Evolutionary conservation across 1,140 invertebrate species (phyloP).

Genomic region (Drosophila mauritiana): DNA sequence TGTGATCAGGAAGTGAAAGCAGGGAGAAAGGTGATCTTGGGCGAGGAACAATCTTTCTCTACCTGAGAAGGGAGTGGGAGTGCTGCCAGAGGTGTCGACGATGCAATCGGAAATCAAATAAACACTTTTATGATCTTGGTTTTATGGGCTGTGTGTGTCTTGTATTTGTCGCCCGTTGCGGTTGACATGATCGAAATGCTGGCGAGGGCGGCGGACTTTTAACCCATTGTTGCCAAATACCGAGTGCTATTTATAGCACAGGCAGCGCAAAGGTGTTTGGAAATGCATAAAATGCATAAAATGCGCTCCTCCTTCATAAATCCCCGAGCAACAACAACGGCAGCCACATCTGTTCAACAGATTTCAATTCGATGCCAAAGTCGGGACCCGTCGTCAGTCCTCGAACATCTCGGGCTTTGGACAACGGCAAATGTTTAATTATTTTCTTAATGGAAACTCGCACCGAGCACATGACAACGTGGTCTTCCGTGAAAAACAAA

Average conservation of each 20-base stretch:
- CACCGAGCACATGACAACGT: conserved; percentile 71
- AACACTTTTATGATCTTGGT: conserved; percentile 70
- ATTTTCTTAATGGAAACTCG: conserved; percentile 81
- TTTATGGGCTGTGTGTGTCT: conserved; percentile 32
- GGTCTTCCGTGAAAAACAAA: conserved; percentile 73
- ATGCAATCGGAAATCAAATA: conserved; percentile 70
- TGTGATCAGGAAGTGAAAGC: conserved; percentile 55
- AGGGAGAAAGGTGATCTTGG: conserved; percentile 20
- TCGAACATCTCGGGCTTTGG: conserved; percentile 16
- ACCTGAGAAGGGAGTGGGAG: conserved; percentile 51
- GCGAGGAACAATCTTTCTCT: conserved; percentile 40
- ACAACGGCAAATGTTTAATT: conserved; percentile 77
- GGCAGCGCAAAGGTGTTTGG: conserved; percentile 64
- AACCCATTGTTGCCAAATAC: conserved; percentile 51
- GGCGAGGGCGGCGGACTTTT: conserved; percentile 8
- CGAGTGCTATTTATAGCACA: conserved; percentile 21
- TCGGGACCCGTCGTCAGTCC: conserved; percentile 27
- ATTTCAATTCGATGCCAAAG: conserved; percentile 64
- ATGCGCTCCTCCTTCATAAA: conserved; percentile 53
- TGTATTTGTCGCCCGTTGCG: conserved; percentile 41
- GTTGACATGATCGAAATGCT: conserved; percentile 40
- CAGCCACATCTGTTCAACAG: conserved; percentile 79
- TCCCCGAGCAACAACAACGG: conserved; percentile 29
- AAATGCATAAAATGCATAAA: conserved; percentile 77
- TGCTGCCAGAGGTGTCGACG: conserved; percentile 43